Percentiles rank a stretch among this genome's conserved stretches.
Evolutionary conservation across 1,140 invertebrate species (phyloP).

Genomic region (Drosophila jambulina): DNA sequence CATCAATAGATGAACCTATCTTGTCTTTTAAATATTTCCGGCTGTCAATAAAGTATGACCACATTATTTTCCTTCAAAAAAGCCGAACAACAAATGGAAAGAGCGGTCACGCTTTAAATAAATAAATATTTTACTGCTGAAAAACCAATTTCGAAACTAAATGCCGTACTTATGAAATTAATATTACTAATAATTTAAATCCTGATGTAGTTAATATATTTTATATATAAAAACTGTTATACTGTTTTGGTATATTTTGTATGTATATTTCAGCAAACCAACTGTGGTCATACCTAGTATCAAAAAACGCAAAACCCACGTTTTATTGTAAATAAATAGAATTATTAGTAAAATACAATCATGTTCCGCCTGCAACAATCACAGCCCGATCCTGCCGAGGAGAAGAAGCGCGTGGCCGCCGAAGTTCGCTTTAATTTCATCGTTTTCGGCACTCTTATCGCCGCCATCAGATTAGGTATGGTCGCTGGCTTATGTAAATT

Average conservation of each 20-base stretch:
- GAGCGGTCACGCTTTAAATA: too few relatives aligned
- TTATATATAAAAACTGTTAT: too few relatives aligned
- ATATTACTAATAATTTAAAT: too few relatives aligned
- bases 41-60: too few relatives aligned
- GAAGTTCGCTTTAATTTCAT: conserved; percentile 77
- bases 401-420: conserved; percentile 69
- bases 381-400: conserved; percentile 82
- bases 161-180: too few relatives aligned
- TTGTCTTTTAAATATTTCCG: too few relatives aligned
- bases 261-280: neutral
- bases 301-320: conserved; percentile 9
- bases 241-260: neutral
- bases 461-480: conserved; percentile 71
- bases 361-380: conserved; percentile 83
- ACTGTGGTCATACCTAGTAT: neutral
- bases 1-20: too few relatives aligned
- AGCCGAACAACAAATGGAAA: too few relatives aligned
- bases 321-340: conserved; percentile 39
- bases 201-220: too few relatives aligned
- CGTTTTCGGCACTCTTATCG: conserved; percentile 63
- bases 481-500: conserved; percentile 61
- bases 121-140: too few relatives aligned
- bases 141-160: too few relatives aligned
- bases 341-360: conserved; percentile 8
- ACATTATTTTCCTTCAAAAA: too few relatives aligned